Percentiles rank a stretch among this genome's conserved stretches.
These are phyloP conservation scores for Catharus bicknelli DNA, from an alignment of 2,113 vertebrate species.

Conservation along the genomic window DNA sequence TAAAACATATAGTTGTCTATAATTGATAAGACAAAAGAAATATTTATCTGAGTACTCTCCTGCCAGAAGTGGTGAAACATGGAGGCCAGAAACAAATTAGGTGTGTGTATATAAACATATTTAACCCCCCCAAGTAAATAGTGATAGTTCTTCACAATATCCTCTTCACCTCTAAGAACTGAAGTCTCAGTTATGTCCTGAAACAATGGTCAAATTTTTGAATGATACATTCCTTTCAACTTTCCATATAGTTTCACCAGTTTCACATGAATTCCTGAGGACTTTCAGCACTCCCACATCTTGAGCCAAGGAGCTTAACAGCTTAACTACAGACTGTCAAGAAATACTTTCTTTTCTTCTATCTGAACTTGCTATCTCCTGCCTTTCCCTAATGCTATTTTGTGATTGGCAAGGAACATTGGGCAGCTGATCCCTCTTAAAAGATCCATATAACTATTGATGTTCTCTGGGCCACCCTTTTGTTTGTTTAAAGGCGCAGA, in stretches of 20 bases:
- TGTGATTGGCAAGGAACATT: background rate
- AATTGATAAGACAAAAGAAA: background rate
- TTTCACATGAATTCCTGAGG: background rate
- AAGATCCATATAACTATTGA: background rate
- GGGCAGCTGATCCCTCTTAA: background rate
- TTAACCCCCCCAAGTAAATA: background rate
- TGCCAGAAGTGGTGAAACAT: background rate
- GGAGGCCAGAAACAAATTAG: background rate
- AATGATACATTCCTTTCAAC: background rate
- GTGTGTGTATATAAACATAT: background rate
- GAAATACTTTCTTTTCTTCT: background rate
- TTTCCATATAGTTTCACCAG: background rate
- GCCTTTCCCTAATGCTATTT: background rate
- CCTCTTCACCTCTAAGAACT: background rate
- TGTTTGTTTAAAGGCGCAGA: background rate
- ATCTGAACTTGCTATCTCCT: background rate
- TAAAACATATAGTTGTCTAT: background rate
- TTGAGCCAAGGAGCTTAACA: background rate
- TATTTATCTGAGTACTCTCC: background rate
- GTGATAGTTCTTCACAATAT: background rate
- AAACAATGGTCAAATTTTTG: background rate
- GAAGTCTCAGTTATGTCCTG: background rate
- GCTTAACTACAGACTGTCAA: background rate
- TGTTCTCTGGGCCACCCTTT: background rate
- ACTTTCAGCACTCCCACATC: background rate